These are phyloP conservation scores for Poeciliopsis gracilis DNA, from an alignment of 2,797 vertebrate species.

Conservation along the genomic window DNA sequence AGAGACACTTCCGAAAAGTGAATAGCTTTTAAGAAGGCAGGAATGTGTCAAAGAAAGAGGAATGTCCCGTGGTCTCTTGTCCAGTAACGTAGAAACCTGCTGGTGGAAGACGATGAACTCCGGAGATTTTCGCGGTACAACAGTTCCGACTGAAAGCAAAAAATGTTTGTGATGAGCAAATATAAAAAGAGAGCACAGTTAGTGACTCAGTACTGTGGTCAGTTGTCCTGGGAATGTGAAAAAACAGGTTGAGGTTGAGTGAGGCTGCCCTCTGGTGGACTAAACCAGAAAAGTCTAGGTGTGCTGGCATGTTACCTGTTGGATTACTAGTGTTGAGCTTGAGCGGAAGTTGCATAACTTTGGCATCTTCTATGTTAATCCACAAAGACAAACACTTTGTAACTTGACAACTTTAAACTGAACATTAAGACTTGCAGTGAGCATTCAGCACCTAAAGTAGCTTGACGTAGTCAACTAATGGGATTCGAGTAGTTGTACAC, in stretches of 20 bases:
- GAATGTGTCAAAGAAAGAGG: slow-evolving; percentile 61
- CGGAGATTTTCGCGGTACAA: slow-evolving; percentile 14
- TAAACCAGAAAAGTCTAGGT: slow-evolving; percentile 13
- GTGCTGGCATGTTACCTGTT: background rate
- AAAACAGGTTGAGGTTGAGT: background rate
- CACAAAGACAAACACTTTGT: slow-evolving; percentile 18
- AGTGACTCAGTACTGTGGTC: slow-evolving; percentile 14
- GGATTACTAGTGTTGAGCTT: slow-evolving; percentile 37
- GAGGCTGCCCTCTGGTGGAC: slow-evolving; percentile 69
- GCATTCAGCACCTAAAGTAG: slow-evolving; percentile 20
- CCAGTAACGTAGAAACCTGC: slow-evolving; percentile 34
- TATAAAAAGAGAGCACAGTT: slow-evolving; percentile 2
- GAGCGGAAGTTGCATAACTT: slow-evolving; percentile 10
- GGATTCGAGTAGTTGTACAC: slow-evolving; percentile 31
- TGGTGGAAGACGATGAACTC: slow-evolving; percentile 30
- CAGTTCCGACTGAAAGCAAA: slow-evolving; percentile 2
- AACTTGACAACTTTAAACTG: slow-evolving; percentile 40
- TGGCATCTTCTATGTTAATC: slow-evolving; percentile 13
- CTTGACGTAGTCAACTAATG: slow-evolving; percentile 22
- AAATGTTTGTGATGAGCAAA: background rate
- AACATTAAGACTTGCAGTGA: slow-evolving; percentile 28
- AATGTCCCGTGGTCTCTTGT: slow-evolving; percentile 52
- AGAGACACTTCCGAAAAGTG: slow-evolving; percentile 34
- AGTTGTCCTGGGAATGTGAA: slow-evolving; percentile 18
- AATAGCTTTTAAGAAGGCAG: slow-evolving; percentile 53